Conservation (phyloP, 2,888 invertebrate species). For the Tolmerus cingulatus region DNA sequence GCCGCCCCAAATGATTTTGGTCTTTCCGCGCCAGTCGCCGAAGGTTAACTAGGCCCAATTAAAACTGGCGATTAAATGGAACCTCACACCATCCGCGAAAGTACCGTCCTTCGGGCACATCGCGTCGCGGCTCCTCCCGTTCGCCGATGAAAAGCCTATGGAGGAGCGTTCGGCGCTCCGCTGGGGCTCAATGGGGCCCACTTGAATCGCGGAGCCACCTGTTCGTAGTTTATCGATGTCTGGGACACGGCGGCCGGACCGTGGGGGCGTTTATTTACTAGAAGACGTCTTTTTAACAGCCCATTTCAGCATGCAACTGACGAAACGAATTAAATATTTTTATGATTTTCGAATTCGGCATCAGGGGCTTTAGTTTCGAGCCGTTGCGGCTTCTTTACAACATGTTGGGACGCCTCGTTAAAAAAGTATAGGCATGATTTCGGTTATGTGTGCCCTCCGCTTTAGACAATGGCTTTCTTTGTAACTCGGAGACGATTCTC, state of each 20-base stretch:
- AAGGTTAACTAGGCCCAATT: conserved; percentile 48
- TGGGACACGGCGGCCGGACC: background rate
- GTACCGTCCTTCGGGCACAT: background rate
- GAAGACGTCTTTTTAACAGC: background rate
- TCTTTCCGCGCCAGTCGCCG: background rate
- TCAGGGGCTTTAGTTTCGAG: background rate
- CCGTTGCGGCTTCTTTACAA: background rate
- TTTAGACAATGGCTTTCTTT: background rate
- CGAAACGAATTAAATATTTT: background rate
- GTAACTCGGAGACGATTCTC: background rate
- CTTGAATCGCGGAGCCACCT: conserved; percentile 14
- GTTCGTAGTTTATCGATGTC: conserved; percentile 16
- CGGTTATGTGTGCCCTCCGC: background rate
- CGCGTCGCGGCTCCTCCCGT: background rate
- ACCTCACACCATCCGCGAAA: conserved; percentile 38
- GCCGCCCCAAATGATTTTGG: background rate
- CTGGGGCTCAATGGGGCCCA: background rate
- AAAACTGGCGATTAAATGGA: conserved; percentile 44
- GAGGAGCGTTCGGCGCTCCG: background rate
- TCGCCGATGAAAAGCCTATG: background rate
- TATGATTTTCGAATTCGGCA: background rate
- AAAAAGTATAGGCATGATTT: background rate
- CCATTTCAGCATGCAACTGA: background rate
- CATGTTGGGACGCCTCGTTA: background rate
- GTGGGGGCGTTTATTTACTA: conserved; percentile 17